Evolutionary conservation across 2,113 vertebrate species (phyloP).

Genomic region (Takifugu bimaculatus): DNA sequence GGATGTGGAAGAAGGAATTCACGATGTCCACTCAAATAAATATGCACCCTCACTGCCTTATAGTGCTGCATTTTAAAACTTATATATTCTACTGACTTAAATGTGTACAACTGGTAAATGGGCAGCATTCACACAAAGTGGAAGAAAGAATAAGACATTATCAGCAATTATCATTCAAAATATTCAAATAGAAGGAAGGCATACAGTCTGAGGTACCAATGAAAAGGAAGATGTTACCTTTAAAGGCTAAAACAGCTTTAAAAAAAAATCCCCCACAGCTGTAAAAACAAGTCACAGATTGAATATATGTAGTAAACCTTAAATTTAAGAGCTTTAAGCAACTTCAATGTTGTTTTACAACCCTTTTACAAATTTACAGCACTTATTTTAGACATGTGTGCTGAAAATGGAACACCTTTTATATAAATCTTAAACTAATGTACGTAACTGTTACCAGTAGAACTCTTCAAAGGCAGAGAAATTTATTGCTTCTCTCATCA

Average conservation of each 20-base stretch:
- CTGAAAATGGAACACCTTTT: not conserved
- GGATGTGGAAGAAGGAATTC: not conserved
- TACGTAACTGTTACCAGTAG: not conserved
- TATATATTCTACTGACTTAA: too few relatives aligned
- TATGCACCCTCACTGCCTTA: not conserved
- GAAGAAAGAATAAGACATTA: too few relatives aligned
- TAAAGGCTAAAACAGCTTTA: constrained; percentile 10
- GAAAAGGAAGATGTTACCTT: constrained; percentile 15
- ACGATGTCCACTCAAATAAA: constrained; percentile 3
- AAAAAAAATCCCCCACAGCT: constrained; percentile 4
- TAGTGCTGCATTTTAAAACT: too few relatives aligned
- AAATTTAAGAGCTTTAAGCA: not conserved
- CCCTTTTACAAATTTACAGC: not conserved
- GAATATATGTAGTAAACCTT: not conserved
- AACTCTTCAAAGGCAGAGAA: not conserved
- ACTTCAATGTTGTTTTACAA: not conserved
- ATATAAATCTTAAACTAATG: not conserved
- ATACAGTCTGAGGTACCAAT: constrained; percentile 24
- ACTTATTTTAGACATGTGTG: not conserved
- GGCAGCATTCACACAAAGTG: too few relatives aligned
- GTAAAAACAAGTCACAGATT: too few relatives aligned
- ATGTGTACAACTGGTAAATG: too few relatives aligned
- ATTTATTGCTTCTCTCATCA: not conserved
- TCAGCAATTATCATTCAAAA: not conserved
- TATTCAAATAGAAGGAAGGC: constrained; percentile 26